Percentiles rank a stretch among this genome's conserved stretches.
Conservation (phyloP, 2,113 vertebrate genomes). For the Trematocara stigmaticum region DNA sequence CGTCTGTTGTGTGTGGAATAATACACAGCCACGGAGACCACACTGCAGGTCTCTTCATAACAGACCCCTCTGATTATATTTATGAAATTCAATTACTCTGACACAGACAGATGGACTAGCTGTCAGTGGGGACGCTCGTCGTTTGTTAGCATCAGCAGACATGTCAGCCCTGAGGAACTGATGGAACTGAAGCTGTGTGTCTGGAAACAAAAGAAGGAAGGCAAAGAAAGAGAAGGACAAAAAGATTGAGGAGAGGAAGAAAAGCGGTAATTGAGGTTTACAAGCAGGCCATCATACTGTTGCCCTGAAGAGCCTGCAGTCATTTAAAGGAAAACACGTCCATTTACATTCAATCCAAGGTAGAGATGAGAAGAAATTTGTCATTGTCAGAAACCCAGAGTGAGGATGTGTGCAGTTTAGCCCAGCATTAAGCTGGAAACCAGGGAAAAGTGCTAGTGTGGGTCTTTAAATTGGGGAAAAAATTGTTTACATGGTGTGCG, state of each 20-base stretch:
- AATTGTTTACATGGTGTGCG: neutral
- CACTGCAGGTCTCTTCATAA: slow-evolving; percentile 58
- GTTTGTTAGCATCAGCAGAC: slow-evolving; percentile 68
- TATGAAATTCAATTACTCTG: slow-evolving; percentile 75
- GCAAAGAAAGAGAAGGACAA: neutral
- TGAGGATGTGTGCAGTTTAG: neutral
- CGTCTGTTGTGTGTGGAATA: slow-evolving; percentile 9
- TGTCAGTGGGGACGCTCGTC: slow-evolving; percentile 58
- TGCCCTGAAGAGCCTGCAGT: neutral
- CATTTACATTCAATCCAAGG: neutral
- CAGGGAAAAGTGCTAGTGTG: neutral
- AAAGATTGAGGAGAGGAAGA: neutral
- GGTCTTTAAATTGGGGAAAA: neutral
- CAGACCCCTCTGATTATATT: slow-evolving; percentile 71
- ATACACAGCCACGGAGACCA: slow-evolving; percentile 24
- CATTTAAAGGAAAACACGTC: neutral
- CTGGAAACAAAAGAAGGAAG: slow-evolving; percentile 37
- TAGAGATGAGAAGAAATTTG: neutral
- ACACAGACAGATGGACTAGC: slow-evolving; percentile 73
- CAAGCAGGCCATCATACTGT: neutral
- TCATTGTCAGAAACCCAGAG: neutral
- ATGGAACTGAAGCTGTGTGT: slow-evolving; percentile 31
- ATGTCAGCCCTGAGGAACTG: slow-evolving; percentile 52
- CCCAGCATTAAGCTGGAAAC: neutral
- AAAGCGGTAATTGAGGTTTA: neutral